Conservation (phyloP, 2,797 vertebrate species). For the Melanotaenia parkinsoni region DNA sequence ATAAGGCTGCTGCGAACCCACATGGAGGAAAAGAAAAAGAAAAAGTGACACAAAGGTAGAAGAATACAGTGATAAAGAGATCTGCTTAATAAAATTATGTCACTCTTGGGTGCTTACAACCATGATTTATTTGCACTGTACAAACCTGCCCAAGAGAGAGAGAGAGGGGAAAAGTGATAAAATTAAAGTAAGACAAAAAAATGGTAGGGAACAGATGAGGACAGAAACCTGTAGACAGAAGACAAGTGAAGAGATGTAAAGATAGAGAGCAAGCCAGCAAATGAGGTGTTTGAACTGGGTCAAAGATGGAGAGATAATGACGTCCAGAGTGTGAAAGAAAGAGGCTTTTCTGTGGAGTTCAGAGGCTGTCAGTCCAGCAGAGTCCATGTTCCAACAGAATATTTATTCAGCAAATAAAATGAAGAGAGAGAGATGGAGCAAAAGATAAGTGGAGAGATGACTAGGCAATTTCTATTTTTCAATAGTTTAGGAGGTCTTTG, state of each 20-base stretch:
- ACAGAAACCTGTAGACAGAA: conserved; percentile 43
- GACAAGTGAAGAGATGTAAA: conserved; percentile 52
- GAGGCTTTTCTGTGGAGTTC: conserved; percentile 59
- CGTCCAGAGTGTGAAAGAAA: conserved; percentile 55
- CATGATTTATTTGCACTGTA: conserved; percentile 7
- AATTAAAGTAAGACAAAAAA: conserved; percentile 11
- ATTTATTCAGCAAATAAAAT: conserved; percentile 67
- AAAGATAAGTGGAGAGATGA: conserved; percentile 1
- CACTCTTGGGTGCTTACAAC: background rate
- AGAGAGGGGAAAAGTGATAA: conserved; percentile 33
- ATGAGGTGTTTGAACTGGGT: conserved; percentile 31
- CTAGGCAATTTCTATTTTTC: background rate
- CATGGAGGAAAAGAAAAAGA: conserved; percentile 17
- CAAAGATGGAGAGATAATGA: conserved; percentile 71
- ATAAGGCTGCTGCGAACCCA: conserved; percentile 47
- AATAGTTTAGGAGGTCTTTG: background rate
- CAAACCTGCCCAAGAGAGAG: conserved; percentile 29
- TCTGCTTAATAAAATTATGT: conserved; percentile 31
- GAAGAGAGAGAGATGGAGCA: conserved; percentile 14
- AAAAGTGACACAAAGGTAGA: conserved; percentile 13
- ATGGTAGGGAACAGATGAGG: conserved; percentile 18
- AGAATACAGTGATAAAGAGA: conserved; percentile 23
- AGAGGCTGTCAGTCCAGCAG: conserved; percentile 43
- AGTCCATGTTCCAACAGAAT: conserved; percentile 23
- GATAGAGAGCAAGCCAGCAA: conserved; percentile 55